These are phyloP conservation scores for Aegithalos caudatus DNA, from an alignment of 2,113 vertebrate genomes.

Conservation along the genomic window DNA sequence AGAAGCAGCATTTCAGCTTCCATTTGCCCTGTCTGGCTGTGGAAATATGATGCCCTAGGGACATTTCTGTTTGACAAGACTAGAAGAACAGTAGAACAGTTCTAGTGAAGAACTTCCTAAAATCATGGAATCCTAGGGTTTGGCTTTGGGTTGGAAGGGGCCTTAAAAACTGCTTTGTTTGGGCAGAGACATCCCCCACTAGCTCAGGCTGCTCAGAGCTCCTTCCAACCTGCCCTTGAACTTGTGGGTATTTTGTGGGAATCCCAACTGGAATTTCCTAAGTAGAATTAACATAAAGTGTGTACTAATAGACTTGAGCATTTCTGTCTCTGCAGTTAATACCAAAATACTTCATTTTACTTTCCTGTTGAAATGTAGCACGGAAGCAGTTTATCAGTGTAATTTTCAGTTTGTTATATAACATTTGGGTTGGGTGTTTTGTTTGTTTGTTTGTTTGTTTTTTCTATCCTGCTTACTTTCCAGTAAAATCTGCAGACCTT, in stretches of 20 bases:
- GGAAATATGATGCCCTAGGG: rapidly evolving
- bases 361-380: background rate
- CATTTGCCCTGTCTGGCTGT: background rate
- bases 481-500: background rate
- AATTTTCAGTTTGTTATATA: background rate
- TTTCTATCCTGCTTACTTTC: background rate
- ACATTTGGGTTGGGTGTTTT: background rate
- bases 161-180: background rate
- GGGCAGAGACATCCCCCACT: background rate
- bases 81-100: background rate
- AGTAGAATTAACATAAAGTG: background rate
- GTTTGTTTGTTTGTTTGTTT: no score
- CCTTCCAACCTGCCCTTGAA: background rate
- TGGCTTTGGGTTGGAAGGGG: background rate
- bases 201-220: background rate
- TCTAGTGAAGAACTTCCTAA: background rate
- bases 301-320: background rate
- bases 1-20: background rate
- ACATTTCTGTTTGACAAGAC: background rate
- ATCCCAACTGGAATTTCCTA: background rate
- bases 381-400: background rate
- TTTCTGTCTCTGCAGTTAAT: background rate
- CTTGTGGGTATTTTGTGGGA: background rate
- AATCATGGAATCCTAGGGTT: background rate
- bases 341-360: background rate